Conservation (phyloP, 1,140 invertebrate genomes). For the Tigriopus japonicus region DNA sequence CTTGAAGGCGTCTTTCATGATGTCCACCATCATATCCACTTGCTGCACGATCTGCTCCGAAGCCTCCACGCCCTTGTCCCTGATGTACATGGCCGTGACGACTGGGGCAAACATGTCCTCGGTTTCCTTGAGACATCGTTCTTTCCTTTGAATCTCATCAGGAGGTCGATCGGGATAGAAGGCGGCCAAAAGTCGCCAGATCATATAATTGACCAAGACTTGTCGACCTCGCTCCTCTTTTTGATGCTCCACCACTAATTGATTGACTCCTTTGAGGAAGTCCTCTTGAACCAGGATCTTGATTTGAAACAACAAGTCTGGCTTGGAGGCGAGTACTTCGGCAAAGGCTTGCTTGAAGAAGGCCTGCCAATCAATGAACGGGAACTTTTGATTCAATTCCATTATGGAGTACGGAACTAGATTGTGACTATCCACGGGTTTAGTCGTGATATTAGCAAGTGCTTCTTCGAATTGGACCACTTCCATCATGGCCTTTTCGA, state of each 20-base stretch:
- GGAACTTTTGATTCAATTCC: not conserved
- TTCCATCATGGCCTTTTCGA: not conserved
- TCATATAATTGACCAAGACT: not conserved
- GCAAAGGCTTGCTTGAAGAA: conserved; percentile 5
- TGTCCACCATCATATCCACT: conserved; percentile 11
- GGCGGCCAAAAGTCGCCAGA: conserved; percentile 3
- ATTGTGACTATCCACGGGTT: not conserved
- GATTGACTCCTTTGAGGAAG: not conserved
- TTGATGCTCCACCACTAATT: not conserved
- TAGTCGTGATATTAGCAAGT: not conserved
- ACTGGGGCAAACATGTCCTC: conserved; percentile 14
- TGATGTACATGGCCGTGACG: conserved; percentile 10
- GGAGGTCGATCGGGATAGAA: conserved; percentile 1
- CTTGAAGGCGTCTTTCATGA: conserved; percentile 13
- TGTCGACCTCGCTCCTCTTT: no score
- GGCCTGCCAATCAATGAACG: not conserved
- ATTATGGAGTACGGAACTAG: not conserved
- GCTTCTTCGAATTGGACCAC: conserved; percentile 1
- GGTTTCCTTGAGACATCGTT: conserved; percentile 6
- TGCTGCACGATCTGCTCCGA: not conserved
- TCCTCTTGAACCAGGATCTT: conserved; percentile 4
- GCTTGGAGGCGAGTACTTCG: not conserved
- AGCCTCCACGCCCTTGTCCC: conserved; percentile 1
- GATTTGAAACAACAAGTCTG: no score
- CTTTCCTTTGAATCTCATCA: not conserved